phyloP scores from a whole-genome alignment of 2,113 vertebrate species.

The Gallinago media region DNA sequence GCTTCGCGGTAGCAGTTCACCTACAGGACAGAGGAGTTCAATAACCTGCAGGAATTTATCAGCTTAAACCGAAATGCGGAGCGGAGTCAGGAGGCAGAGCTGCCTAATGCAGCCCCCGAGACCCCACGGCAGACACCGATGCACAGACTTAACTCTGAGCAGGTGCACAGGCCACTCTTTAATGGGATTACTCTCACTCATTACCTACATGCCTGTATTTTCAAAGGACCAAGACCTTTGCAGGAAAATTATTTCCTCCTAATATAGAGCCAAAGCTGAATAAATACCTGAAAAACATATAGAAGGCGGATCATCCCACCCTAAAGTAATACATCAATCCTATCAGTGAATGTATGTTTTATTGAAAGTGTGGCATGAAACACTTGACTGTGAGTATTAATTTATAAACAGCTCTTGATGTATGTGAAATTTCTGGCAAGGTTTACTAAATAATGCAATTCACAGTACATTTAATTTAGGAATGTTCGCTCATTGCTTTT shows the following conservation, averaged over 20 bases:
- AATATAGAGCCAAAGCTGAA: not conserved
- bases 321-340: slow-evolving; percentile 5
- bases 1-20: rapidly evolving
- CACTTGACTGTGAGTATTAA: not conserved
- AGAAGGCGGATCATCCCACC: not conserved
- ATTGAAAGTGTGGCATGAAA: not conserved
- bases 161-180: not conserved
- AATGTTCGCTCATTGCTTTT: not conserved
- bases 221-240: not conserved
- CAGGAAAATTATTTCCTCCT: not conserved
- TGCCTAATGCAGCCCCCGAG: rapidly evolving
- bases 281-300: not conserved
- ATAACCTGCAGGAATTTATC: not conserved
- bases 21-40: not conserved
- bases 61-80: not conserved
- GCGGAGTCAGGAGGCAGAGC: not conserved
- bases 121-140: rapidly evolving
- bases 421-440: slow-evolving; percentile 1
- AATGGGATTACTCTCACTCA: rapidly evolving
- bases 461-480: slow-evolving; percentile 21
- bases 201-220: not conserved
- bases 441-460: slow-evolving; percentile 18
- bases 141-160: rapidly evolving
- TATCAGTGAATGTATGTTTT: not conserved
- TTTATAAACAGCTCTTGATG: not conserved